Evolutionary conservation across 2,888 invertebrate species (phyloP), one percentile per base, ranked within the genome.

Genomic region (Anodontia alba): DNA sequence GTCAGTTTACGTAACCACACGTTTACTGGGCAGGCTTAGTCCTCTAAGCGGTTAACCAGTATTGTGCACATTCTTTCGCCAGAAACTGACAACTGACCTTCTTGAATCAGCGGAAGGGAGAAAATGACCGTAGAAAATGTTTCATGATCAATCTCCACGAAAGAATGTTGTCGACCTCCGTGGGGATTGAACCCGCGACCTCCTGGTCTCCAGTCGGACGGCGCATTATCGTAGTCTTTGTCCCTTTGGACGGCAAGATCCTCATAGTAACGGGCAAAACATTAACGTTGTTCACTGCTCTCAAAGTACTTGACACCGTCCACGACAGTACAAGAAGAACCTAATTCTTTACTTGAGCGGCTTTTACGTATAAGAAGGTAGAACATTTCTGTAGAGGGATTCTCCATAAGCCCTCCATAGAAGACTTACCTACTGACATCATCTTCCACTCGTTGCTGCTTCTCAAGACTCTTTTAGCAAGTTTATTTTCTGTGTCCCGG

Each of bases 171-270:
- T n/a, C n/a, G n/a, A n/a, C n/a, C n/a, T n/a, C n/a, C n/a, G n/a
- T n/a, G n/a, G n/a, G n/a, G n/a, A n/a, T n/a, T n/a, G n/a, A n/a
- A n/a, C n/a, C n/a, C n/a, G n/a, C n/a, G n/a, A n/a, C n/a, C n/a
- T n/a, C n/a, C n/a, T n/a, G n/a, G n/a, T n/a, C n/a, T n/a, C n/a
- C n/a, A n/a, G n/a, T n/a, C n/a, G n/a, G n/a, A n/a, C n/a, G n/a
- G n/a, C n/a, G n/a, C n/a, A 29, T 62, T 54, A 57, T 73, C 73
- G 42, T 73, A 62, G 20, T 51, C 43, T 26, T 62, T 73, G 62
- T 73, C 73, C 23, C 42, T 73, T 36, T 62, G 73, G 29, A 73
- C 42, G 17, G 73, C 73, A 29, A 73, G 43, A 15, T 73, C 73
- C 49, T 73, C 62, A 62, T 38, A 73, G 17, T 73, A 73, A 36